Conservation (phyloP, 2,113 vertebrate genomes). For the Pongo abelii region DNA sequence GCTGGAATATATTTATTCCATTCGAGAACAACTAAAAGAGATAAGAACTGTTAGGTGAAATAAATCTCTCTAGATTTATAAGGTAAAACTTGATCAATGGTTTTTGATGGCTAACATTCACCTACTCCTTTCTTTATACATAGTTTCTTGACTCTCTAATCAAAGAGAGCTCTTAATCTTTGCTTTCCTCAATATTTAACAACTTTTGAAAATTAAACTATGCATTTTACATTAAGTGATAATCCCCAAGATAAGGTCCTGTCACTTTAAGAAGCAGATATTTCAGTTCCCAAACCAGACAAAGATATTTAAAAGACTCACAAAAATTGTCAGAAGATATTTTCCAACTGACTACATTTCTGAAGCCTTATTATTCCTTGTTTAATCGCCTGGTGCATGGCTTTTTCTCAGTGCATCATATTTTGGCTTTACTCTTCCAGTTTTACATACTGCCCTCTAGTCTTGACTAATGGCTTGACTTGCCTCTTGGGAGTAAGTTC, state of each 20-base stretch:
- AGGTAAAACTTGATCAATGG: background rate
- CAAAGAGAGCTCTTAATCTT: background rate
- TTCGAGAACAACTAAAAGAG: background rate
- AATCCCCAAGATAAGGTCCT: background rate
- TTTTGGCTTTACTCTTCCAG: background rate
- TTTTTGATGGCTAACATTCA: background rate
- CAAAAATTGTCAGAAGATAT: slow-evolving; percentile 40
- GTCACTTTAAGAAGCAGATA: background rate
- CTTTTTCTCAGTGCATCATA: background rate
- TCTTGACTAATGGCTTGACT: slow-evolving; percentile 12
- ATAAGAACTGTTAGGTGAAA: background rate
- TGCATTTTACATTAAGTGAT: background rate
- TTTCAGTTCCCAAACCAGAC: background rate
- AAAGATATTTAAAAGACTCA: background rate
- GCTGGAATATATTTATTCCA: background rate
- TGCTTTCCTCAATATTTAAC: background rate
- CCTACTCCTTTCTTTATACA: background rate
- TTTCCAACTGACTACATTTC: slow-evolving; percentile 33
- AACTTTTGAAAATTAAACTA: background rate
- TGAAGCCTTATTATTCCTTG: slow-evolving; percentile 9
- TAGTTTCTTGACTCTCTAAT: background rate
- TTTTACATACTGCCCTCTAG: background rate
- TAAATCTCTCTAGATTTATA: background rate
- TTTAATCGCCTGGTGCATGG: background rate
- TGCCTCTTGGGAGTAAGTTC: background rate